Conservation (phyloP, 2,113 vertebrate genomes). For the Pantherophis guttatus region DNA sequence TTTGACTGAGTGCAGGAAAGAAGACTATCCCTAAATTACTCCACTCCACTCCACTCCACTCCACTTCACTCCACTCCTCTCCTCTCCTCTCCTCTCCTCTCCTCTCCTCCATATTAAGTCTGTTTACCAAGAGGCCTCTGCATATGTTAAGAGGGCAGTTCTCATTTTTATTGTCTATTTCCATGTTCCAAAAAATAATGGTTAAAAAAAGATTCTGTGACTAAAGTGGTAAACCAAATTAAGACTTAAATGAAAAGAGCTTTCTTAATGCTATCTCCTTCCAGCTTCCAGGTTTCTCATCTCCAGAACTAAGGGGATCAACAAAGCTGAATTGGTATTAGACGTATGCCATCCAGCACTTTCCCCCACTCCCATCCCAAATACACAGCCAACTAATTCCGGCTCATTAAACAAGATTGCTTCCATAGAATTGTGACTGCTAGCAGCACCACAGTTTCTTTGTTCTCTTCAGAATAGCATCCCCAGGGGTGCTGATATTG, state of each 20-base stretch:
- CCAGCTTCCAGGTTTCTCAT: not conserved
- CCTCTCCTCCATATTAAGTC: not conserved
- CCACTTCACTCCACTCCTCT: not conserved
- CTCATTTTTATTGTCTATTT: not conserved
- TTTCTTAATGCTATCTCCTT: not conserved
- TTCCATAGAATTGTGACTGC: not conserved
- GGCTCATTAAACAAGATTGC: constrained; percentile 5
- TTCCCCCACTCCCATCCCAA: not conserved
- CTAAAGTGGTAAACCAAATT: not conserved
- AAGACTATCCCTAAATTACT: not conserved
- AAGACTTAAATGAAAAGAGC: not conserved
- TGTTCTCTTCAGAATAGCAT: not conserved
- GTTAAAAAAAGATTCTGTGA: not conserved
- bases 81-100: not conserved
- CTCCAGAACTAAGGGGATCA: not conserved
- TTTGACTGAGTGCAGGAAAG: not conserved
- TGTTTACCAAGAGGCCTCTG: not conserved
- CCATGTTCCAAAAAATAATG: not conserved
- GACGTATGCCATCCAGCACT: not conserved
- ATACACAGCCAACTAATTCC: not conserved
- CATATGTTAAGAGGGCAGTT: not conserved
- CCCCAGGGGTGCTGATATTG: not conserved
- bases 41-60: not conserved
- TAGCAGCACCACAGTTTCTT: not conserved
- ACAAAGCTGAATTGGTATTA: not conserved